phyloP scores from a whole-genome alignment of 2,797 vertebrate species.

The Tragelaphus eurycerus region DNA sequence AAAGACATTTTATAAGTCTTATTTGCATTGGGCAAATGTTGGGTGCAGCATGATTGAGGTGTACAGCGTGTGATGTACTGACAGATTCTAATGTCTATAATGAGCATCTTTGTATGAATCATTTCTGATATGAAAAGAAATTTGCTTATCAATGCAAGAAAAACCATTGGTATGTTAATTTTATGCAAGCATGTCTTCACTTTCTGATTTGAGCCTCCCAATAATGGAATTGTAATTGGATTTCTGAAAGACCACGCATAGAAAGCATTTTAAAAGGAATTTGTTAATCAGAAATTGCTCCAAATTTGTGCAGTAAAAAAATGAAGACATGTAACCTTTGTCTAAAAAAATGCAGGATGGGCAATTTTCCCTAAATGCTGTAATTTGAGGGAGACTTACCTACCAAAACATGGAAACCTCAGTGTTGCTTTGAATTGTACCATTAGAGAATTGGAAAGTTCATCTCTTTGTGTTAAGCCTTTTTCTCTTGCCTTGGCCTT shows the following conservation, averaged over 20 bases:
- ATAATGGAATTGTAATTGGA: constrained; percentile 67
- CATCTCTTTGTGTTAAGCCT: not conserved
- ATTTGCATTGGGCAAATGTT: not conserved
- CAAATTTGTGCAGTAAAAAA: constrained; percentile 35
- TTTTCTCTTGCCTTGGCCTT: not conserved
- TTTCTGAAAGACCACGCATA: constrained; percentile 56
- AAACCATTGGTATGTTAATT: constrained; percentile 69
- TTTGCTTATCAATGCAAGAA: constrained; percentile 71
- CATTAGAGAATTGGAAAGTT: not conserved
- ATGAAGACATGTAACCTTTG: constrained; percentile 17
- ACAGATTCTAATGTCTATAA: constrained; percentile 14
- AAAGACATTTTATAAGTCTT: not conserved
- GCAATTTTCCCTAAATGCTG: not conserved
- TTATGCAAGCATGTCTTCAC: constrained; percentile 51
- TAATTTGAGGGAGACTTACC: not conserved
- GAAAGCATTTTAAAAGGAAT: constrained; percentile 65
- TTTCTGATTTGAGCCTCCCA: constrained; percentile 51
- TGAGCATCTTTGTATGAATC: constrained; percentile 48
- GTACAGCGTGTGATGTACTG: not conserved
- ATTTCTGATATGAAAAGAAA: constrained; percentile 68
- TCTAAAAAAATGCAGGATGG: constrained; percentile 21
- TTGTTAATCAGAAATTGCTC: constrained; percentile 56
- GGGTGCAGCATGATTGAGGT: not conserved
- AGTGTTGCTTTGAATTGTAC: not conserved
- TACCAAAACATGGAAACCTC: not conserved